A percentile compares a stretch with the other conserved stretches of the same genome.
Evolutionary conservation across 2,113 vertebrate genomes (phyloP).

Genomic region (Thryonomys swinderianus): DNA sequence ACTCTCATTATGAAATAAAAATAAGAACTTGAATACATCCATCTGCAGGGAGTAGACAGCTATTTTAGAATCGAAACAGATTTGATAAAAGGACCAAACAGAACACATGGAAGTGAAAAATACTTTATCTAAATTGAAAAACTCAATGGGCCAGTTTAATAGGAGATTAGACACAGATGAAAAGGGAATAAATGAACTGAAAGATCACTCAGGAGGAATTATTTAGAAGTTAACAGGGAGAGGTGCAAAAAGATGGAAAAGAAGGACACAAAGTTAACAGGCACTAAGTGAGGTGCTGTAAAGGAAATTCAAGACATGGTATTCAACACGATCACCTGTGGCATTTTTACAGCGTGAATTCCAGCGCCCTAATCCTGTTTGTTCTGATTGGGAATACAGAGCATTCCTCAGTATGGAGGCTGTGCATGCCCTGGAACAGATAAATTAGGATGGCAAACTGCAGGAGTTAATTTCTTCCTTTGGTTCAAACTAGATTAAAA

Average conservation of each 20-base stretch:
- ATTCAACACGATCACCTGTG: background rate
- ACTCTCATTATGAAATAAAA: slow-evolving; percentile 32
- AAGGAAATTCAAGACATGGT: background rate
- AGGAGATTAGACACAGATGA: slow-evolving; percentile 30
- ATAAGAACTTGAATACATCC: background rate
- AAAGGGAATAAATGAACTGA: slow-evolving; percentile 13
- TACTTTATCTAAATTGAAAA: slow-evolving; percentile 31
- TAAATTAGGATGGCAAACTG: background rate
- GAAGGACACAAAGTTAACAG: background rate
- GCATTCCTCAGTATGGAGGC: background rate
- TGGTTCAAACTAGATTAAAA: background rate
- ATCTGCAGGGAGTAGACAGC: background rate
- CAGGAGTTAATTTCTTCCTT: background rate
- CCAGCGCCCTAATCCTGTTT: background rate
- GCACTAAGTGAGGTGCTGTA: background rate
- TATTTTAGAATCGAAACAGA: background rate
- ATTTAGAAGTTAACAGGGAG: background rate
- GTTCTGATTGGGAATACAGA: background rate
- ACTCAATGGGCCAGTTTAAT: background rate
- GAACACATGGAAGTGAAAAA: background rate
- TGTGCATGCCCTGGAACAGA: background rate
- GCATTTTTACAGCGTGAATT: background rate
- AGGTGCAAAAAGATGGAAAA: background rate
- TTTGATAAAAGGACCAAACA: slow-evolving; percentile 30
- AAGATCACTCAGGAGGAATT: background rate